Conservation (phyloP, 2,888 invertebrate species). For the Eupeodes luniger region DNA sequence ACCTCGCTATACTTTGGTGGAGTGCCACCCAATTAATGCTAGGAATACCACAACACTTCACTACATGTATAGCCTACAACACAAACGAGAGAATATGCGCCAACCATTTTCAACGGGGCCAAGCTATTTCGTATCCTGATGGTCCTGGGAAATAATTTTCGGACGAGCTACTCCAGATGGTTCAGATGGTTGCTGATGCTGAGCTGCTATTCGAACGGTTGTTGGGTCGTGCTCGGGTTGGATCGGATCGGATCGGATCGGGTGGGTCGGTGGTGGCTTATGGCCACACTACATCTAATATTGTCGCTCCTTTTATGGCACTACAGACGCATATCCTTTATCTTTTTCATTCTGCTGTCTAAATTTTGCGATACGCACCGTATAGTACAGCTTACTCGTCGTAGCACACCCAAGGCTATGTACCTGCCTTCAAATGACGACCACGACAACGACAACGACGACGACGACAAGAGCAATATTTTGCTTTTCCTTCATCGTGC, state of each 20-base stretch:
- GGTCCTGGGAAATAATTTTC: slow-evolving; percentile 69
- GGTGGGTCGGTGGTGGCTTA: not conserved
- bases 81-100: slow-evolving; percentile 66
- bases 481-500: slow-evolving; percentile 42
- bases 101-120: slow-evolving; percentile 46
- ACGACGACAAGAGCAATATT: slow-evolving; percentile 21
- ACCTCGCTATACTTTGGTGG: slow-evolving; percentile 28
- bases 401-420: slow-evolving; percentile 55
- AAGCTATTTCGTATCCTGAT: slow-evolving; percentile 38
- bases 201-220: slow-evolving; percentile 29
- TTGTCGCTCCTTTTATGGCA: slow-evolving; percentile 68
- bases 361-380: slow-evolving; percentile 71
- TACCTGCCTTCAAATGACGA: slow-evolving; percentile 36
- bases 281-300: slow-evolving; percentile 53
- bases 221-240: not conserved
- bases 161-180: slow-evolving; percentile 62
- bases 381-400: too few species aligned
- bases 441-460: slow-evolving; percentile 4
- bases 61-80: slow-evolving; percentile 41
- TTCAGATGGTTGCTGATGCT: slow-evolving; percentile 36
- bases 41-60: slow-evolving; percentile 63
- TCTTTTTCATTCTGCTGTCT: slow-evolving; percentile 67
- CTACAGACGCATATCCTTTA: slow-evolving; percentile 72
- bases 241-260: not conserved
- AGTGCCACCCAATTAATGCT: slow-evolving; percentile 70